phyloP scores from a whole-genome alignment of 2,888 invertebrate species.

The Brenthis hecate region DNA sequence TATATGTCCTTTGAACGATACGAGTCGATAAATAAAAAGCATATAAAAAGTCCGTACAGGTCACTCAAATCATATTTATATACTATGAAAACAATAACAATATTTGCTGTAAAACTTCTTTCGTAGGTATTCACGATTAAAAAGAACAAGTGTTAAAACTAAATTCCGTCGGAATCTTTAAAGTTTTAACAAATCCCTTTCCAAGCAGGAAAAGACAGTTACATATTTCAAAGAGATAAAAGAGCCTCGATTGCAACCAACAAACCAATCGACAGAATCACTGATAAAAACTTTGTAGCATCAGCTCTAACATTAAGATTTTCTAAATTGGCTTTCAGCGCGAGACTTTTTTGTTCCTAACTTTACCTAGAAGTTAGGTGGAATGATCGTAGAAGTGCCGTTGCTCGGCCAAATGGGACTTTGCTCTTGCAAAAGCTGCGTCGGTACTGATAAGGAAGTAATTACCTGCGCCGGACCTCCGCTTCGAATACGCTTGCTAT shows the following conservation, averaged over 20 bases:
- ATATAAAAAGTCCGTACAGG: no score
- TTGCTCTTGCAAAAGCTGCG: conserved; percentile 33
- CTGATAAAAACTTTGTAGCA: conserved; percentile 30
- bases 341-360: conserved; percentile 32
- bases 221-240: conserved; percentile 9
- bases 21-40: no score
- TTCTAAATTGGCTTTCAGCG: conserved; percentile 30
- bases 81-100: no score
- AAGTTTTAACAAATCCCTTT: background rate
- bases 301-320: conserved; percentile 34
- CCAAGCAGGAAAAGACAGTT: background rate
- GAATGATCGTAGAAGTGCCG: conserved; percentile 34
- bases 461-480: conserved; percentile 34
- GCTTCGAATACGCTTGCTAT: conserved; percentile 36
- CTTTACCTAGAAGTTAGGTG: conserved; percentile 26
- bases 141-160: background rate
- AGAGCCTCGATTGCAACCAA: conserved; percentile 11
- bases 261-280: conserved; percentile 25
- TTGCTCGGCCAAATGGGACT: conserved; percentile 33
- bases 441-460: conserved; percentile 36
- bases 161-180: background rate
- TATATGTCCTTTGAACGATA: no score
- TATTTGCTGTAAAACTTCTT: no score
- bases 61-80: no score
- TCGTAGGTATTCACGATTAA: no score